A percentile compares a stretch with the other conserved stretches of the same genome.
These are phyloP conservation scores for Sebastes minor DNA, from an alignment of 2,797 vertebrate genomes.

Conservation along the genomic window DNA sequence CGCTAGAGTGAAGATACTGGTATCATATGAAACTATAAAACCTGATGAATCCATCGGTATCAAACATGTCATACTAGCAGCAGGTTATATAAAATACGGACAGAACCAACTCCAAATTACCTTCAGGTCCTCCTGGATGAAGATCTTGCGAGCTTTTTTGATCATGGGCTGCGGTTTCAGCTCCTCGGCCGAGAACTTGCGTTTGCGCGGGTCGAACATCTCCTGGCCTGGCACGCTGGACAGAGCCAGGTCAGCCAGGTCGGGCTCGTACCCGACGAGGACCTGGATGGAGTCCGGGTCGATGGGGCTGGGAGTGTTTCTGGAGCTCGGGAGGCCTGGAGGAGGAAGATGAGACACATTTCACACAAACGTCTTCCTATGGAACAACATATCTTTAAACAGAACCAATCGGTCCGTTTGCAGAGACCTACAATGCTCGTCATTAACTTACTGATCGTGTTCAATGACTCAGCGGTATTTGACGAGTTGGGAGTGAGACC, in stretches of 20 bases:
- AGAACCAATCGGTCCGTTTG: not conserved
- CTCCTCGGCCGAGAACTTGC: constrained; percentile 94
- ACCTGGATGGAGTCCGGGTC: constrained; percentile 94
- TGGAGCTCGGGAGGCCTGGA: constrained; percentile 86
- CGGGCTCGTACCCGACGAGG: constrained; percentile 88
- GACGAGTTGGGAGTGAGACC: too few relatives aligned
- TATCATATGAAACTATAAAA: too few relatives aligned
- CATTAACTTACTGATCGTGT: too few relatives aligned
- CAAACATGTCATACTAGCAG: too few relatives aligned
- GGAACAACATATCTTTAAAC: not conserved
- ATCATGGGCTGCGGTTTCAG: constrained; percentile 97
- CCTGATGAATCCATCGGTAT: too few relatives aligned
- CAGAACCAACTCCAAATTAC: constrained; percentile 76
- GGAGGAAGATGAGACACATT: too few relatives aligned
- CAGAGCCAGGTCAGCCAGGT: constrained; percentile 91
- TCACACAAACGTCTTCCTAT: too few relatives aligned
- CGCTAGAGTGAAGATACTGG: too few relatives aligned
- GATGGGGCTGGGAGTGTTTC: constrained; percentile 91
- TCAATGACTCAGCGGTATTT: too few relatives aligned
- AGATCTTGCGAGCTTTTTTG: constrained; percentile 94
- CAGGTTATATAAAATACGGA: too few relatives aligned
- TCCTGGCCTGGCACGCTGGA: constrained; percentile 96
- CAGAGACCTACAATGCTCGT: too few relatives aligned
- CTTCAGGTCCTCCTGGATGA: constrained; percentile 95
- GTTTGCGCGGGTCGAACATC: constrained; percentile 92